phyloP scores from a whole-genome alignment of 2,797 vertebrate species.

The Sebastiscus tertius region DNA sequence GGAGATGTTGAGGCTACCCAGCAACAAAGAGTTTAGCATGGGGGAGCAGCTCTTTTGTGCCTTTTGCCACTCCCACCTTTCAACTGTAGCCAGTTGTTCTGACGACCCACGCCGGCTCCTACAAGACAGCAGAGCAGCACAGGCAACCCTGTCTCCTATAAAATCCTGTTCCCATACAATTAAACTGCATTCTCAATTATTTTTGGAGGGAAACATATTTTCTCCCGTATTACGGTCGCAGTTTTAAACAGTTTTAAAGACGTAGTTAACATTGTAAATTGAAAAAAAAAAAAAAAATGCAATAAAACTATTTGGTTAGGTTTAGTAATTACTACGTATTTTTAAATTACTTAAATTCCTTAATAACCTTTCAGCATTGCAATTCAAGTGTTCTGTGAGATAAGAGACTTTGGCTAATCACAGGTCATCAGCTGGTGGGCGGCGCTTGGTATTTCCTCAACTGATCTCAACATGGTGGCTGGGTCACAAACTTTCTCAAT shows the following conservation, averaged over 20 bases:
- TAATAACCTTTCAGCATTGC: too few relatives aligned
- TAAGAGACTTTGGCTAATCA: too few relatives aligned
- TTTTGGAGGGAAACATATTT: not conserved
- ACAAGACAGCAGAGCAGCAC: not conserved
- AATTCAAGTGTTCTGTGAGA: too few relatives aligned
- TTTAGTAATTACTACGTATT: not conserved
- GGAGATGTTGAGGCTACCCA: not conserved
- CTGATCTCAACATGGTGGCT: too few relatives aligned
- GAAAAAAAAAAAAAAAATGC: not conserved
- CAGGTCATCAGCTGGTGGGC: too few relatives aligned
- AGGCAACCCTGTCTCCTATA: not conserved
- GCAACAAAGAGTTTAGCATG: not conserved
- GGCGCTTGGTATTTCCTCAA: too few relatives aligned
- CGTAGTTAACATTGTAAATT: not conserved
- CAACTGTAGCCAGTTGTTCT: not conserved
- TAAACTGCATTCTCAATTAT: not conserved
- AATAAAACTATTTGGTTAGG: not conserved
- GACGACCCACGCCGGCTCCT: not conserved
- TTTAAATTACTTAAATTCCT: too few relatives aligned
- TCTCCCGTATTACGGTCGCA: not conserved
- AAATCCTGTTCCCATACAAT: not conserved
- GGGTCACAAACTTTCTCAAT: too few relatives aligned
- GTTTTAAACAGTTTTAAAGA: not conserved
- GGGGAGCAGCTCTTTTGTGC: not conserved
- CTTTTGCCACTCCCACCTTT: not conserved